Evolutionary conservation across 2,113 vertebrate genomes (phyloP), one percentile per base, ranked within the genome.

Genomic region (Hippocampus abdominalis): DNA sequence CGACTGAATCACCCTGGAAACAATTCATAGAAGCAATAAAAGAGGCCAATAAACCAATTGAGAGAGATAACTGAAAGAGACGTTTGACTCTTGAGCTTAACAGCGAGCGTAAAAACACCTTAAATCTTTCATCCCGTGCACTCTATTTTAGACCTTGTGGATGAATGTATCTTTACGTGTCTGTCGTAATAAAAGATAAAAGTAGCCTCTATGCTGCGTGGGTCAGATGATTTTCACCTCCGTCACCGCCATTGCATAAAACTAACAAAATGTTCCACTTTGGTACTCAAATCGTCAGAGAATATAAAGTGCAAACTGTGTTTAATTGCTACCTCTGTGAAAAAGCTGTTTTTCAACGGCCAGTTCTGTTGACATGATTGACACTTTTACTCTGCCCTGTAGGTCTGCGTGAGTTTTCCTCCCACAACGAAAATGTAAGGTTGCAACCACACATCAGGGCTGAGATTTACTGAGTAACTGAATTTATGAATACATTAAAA

Each of bases 131-230:
- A 39, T 68, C 64, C 66, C 72, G 63, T 81, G 72, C 68, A 57
- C 72, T 86, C 73, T 68, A 80, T 76, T 82, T 89, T 70, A 72
- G 68, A 67, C 68, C 29, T 15, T 75, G 20, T 76, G 71, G 74
- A 75, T 66, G 73, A 76, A 76, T 86, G 77, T 87, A 89, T 91
- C 81, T 91, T 87, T 84, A 85, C 79, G 80, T 77, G 84, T 77
- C 64, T 29, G 75, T 60, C 57, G 77, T 72, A 71, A 80, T 90
- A 86, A 87, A 90, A 89, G 82, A 87, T 87, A 81, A 83, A 87
- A 88, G 85, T 74, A 68, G 74, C 74, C 75, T 79, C 51, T 40
- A 42, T 71, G 71, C 57, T 46, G 40, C 54, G 42, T 32, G 64
- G 80, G 80, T 84, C 79, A 80, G 70, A 18, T 71, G 68, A 77